Evolutionary conservation across 2,888 invertebrate genomes (phyloP).

Genomic region (Diabrotica balteata): DNA sequence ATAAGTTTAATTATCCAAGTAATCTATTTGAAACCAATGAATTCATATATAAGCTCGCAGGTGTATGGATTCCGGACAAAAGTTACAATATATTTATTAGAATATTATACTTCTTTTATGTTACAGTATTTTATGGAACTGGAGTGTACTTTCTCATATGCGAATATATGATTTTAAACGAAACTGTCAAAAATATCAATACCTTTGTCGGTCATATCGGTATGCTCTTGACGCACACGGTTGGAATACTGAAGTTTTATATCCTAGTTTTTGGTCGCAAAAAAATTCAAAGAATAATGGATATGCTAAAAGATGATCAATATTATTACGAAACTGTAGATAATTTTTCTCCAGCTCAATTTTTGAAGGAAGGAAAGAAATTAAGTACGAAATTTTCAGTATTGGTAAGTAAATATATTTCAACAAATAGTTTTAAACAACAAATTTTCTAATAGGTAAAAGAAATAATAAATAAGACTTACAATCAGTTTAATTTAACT

Average conservation of each 20-base stretch:
- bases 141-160: conserved; percentile 20
- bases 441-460: too few relatives aligned
- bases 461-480: too few relatives aligned
- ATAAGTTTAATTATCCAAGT: conserved; percentile 5
- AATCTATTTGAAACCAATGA: conserved; percentile 15
- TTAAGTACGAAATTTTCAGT: conserved; percentile 9
- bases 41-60: conserved; percentile 13
- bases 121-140: conserved; percentile 9
- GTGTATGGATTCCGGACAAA: conserved; percentile 21
- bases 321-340: conserved; percentile 20
- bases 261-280: conserved; percentile 31
- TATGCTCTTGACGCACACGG: conserved; percentile 42
- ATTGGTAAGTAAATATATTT: conserved; percentile 16
- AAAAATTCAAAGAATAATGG: conserved; percentile 19
- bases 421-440: too few relatives aligned
- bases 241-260: conserved; percentile 40
- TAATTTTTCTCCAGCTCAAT: conserved; percentile 10
- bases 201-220: conserved; percentile 37
- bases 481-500: too few relatives aligned
- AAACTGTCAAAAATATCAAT: conserved; percentile 24
- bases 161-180: conserved; percentile 28
- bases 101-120: conserved; percentile 19
- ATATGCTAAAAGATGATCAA: conserved; percentile 14
- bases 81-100: conserved; percentile 1
- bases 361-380: conserved; percentile 16